These are phyloP conservation scores for Agapetus fuscipes DNA, from an alignment of 2,888 invertebrate genomes.

Conservation along the genomic window DNA sequence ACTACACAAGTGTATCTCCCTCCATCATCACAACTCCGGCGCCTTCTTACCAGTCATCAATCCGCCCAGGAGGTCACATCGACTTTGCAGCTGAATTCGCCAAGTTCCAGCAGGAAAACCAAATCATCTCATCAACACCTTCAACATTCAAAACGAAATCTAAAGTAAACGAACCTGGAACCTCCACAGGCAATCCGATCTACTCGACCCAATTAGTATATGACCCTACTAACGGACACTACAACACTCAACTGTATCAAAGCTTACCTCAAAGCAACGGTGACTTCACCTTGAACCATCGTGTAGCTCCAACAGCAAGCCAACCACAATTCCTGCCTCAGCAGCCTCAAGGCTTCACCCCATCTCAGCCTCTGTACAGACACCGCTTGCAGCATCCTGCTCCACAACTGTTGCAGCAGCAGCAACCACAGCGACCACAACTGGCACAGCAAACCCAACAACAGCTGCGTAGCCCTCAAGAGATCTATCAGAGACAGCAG, in stretches of 20 bases:
- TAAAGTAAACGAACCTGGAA: slow-evolving; percentile 31
- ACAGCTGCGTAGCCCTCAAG: slow-evolving; percentile 34
- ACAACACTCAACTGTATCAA: slow-evolving; percentile 71
- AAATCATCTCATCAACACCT: slow-evolving; percentile 45
- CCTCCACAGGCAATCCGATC: slow-evolving; percentile 51
- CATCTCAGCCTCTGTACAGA: slow-evolving; percentile 43
- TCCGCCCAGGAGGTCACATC: slow-evolving; percentile 32
- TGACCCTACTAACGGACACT: slow-evolving; percentile 67
- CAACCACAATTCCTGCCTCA: slow-evolving; percentile 49
- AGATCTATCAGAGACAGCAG: slow-evolving; percentile 51
- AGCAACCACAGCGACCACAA: slow-evolving; percentile 22
- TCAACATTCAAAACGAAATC: slow-evolving; percentile 33
- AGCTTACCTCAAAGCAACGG: slow-evolving; percentile 62
- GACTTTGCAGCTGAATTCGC: slow-evolving; percentile 71
- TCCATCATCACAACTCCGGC: slow-evolving; percentile 25
- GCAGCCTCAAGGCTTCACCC: slow-evolving; percentile 32
- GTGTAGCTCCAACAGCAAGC: slow-evolving; percentile 54
- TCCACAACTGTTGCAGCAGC: slow-evolving; percentile 14
- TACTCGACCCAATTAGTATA: slow-evolving; percentile 70
- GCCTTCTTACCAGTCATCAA: slow-evolving; percentile 30
- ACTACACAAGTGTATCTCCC: slow-evolving; percentile 23
- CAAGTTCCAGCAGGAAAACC: slow-evolving; percentile 59
- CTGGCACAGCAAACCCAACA: slow-evolving; percentile 19
- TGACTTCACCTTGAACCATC: slow-evolving; percentile 61
- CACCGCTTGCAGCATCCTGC: slow-evolving; percentile 34